phyloP scores from a whole-genome alignment of 35 echinoderm and acorn worm species.

The Chiridota heheva region DNA sequence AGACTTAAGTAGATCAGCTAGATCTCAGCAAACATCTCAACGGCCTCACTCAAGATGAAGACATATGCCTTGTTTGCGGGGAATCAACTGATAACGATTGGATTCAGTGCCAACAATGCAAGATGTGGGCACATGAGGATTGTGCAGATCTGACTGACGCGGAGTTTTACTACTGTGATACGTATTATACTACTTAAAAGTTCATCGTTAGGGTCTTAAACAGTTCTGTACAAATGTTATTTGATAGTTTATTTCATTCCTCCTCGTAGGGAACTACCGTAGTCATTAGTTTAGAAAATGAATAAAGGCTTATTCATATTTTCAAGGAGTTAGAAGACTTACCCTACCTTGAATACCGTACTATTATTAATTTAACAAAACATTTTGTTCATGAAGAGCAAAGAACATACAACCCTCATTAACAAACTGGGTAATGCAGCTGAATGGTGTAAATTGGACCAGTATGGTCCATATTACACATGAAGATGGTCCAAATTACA shows the following conservation, averaged over 20 bases:
- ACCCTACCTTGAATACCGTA: too few species aligned
- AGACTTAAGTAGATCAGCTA: background rate
- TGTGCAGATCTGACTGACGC: conserved; percentile 15
- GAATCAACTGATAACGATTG: conserved; percentile 23
- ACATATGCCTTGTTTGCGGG: conserved; percentile 17
- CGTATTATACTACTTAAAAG: too few species aligned
- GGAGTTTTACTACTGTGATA: background rate
- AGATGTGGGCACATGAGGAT: conserved; percentile 12
- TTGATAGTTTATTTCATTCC: background rate
- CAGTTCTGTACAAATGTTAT: background rate
- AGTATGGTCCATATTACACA: too few species aligned
- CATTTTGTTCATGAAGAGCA: background rate
- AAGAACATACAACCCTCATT: background rate
- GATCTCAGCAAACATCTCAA: too few species aligned
- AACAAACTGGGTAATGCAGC: too few species aligned
- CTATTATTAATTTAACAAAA: conserved; percentile 4
- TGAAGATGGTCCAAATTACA: conserved; percentile 13
- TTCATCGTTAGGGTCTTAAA: too few species aligned
- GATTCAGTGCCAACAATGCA: conserved; percentile 16
- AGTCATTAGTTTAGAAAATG: background rate
- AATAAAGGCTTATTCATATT: background rate
- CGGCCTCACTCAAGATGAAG: too few species aligned
- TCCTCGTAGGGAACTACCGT: background rate
- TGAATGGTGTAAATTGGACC: too few species aligned
- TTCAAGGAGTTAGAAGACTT: background rate